phyloP scores from a whole-genome alignment of 2,797 vertebrate species.

The Xyrichtys novacula region DNA sequence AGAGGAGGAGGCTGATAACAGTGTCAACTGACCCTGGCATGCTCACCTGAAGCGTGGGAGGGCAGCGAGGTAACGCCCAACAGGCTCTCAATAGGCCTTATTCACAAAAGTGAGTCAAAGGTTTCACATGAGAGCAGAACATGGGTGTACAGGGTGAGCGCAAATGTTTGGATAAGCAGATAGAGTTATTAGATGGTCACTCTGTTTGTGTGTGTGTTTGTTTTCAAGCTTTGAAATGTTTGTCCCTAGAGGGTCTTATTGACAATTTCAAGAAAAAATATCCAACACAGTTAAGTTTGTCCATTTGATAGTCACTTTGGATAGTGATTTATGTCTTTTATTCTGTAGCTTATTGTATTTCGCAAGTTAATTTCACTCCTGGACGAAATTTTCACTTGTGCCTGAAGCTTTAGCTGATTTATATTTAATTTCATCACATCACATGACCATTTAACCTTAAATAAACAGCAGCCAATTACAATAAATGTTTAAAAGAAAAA shows the following conservation, averaged over 20 bases:
- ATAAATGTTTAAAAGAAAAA: background rate
- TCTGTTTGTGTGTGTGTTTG: no score
- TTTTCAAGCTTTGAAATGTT: constrained; percentile 2
- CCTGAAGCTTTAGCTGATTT: background rate
- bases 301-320: no score
- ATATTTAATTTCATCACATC: background rate
- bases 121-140: constrained; percentile 76
- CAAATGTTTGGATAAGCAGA: constrained; percentile 75
- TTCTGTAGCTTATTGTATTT: no score
- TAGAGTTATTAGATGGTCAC: constrained; percentile 63
- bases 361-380: no score
- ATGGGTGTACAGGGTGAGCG: constrained; percentile 48
- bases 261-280: background rate
- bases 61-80: constrained; percentile 74
- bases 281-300: no score
- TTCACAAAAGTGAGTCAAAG: constrained; percentile 82
- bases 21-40: constrained; percentile 66
- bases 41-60: constrained; percentile 77
- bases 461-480: background rate
- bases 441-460: background rate
- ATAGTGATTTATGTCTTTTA: no score
- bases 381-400: no score
- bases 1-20: constrained; percentile 70
- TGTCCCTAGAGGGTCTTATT: fast-evolving
- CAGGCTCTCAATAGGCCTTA: constrained; percentile 80